phyloP scores from a whole-genome alignment of 2,888 invertebrate species.

The Aporophyla nigra region DNA sequence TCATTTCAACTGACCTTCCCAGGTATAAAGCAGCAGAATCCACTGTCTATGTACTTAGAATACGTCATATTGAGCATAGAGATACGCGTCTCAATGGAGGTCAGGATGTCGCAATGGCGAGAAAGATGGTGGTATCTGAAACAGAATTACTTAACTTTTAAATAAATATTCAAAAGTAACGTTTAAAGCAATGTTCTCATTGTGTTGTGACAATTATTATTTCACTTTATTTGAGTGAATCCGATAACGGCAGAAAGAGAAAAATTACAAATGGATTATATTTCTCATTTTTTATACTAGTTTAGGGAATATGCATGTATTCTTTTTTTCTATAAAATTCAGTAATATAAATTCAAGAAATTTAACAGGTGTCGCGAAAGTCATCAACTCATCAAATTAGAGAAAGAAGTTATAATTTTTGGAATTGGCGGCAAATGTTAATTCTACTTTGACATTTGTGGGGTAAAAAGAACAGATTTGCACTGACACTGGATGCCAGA shows the following conservation, averaged over 20 bases:
- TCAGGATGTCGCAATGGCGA: slow-evolving; percentile 97
- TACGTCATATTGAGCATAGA: slow-evolving; percentile 98
- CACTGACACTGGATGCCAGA: too few relatives aligned
- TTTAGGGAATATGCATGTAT: background rate
- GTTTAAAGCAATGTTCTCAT: slow-evolving; percentile 13
- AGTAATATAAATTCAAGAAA: too few relatives aligned
- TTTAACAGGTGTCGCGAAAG: background rate
- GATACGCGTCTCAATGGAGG: slow-evolving; percentile 97
- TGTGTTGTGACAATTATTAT: slow-evolving; percentile 11
- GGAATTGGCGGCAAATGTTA: too few relatives aligned
- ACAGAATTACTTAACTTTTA: slow-evolving; percentile 28
- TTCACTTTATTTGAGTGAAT: background rate
- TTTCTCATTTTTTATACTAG: background rate
- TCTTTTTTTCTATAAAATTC: background rate
- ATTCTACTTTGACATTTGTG: too few relatives aligned
- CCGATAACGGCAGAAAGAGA: background rate
- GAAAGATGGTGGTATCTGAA: slow-evolving; percentile 95
- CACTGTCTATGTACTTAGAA: slow-evolving; percentile 95
- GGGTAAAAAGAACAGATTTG: too few relatives aligned
- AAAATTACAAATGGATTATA: background rate
- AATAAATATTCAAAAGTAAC: background rate
- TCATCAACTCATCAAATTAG: too few relatives aligned
- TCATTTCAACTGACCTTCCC: slow-evolving; percentile 93
- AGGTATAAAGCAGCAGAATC: slow-evolving; percentile 97
- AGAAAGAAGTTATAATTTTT: too few relatives aligned